Base-by-base conservation (phyloP, 2,888 invertebrate species). In the Rhimphoctona megacephalus region DNA sequence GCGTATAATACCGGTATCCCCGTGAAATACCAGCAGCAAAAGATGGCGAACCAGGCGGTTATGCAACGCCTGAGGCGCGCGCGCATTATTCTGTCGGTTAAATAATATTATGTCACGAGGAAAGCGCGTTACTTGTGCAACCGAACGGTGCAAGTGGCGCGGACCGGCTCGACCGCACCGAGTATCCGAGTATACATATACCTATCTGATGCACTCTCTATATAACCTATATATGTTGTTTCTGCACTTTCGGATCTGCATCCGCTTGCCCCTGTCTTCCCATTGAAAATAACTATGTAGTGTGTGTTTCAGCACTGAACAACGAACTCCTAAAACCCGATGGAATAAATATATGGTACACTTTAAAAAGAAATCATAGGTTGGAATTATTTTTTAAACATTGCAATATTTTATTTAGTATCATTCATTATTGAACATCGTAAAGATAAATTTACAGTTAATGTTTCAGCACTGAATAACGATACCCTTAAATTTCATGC, bases 81-180 rank as follows among this genome's bases (percentile, higher is more conserved):
- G 90, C 90, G 91, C 90, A 92, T 93, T 92, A 93, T 93, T 93
- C 92, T 85, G 80, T 92, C 91, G 91, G 92, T 93, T 93, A 92
- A 93, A 93, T 92, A 92, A 93, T 93, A 93, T 93, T 93, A 93
- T 93, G 92, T 93, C 93, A 93, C 91, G 90, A 92, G 92, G 93
- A 93, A 92, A 93, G 93, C 91, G 91, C 86, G 88, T 86, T 90
- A 88, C 90, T 91, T 91, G 91, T 90, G 92, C 91, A 90, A 91
- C 90, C 88, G 86, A 87, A 89, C 88, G 87, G 74, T 76, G 74
- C 85, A 85, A 82, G 82, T 82, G 79, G 67, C 43, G 81, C 80
- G 85, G 87, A 87, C 85, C 85, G 85, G 82, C 83, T 81, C 70
- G 74, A 87, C 83, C 83, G 86, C 72, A 79, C 67, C 72, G 46